These are phyloP conservation scores for Gymnoscopelus microlampas DNA, from an alignment of 2,797 vertebrate genomes.

Conservation along the genomic window DNA sequence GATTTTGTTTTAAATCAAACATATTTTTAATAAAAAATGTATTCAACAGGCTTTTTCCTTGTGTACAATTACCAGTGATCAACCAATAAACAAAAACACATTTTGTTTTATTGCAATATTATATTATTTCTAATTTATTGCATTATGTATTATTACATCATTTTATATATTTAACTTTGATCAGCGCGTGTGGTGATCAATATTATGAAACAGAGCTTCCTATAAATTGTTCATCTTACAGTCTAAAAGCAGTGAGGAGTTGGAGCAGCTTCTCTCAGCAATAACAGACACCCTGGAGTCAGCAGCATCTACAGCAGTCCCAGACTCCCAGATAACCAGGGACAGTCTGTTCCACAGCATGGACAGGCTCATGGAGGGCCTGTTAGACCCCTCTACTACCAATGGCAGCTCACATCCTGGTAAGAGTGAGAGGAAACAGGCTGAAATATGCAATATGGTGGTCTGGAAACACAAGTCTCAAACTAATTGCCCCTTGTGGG, in stretches of 20 bases:
- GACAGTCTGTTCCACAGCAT: slow-evolving; percentile 76
- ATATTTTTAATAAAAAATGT: no score
- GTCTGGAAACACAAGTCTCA: no score
- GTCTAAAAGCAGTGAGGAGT: slow-evolving; percentile 81
- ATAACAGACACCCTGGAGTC: slow-evolving; percentile 82
- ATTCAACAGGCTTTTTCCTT: no score
- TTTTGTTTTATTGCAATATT: no score
- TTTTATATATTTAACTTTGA: no score
- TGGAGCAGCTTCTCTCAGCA: slow-evolving; percentile 80
- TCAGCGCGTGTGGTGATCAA: no score
- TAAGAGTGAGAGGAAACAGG: slow-evolving; percentile 30
- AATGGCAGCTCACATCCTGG: slow-evolving; percentile 57
- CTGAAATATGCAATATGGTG: neutral
- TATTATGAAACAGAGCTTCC: no score
- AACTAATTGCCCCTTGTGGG: neutral
- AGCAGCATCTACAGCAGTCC: slow-evolving; percentile 72
- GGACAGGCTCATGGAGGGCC: slow-evolving; percentile 74
- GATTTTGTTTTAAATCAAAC: no score
- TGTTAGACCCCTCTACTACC: slow-evolving; percentile 56
- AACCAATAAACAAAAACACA: no score
- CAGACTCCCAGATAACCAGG: slow-evolving; percentile 61
- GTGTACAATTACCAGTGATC: no score
- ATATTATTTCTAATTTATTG: no score
- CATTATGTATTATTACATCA: no score
- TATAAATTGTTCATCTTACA: slow-evolving; percentile 36